Base-by-base conservation (phyloP, 2,888 invertebrate genomes). In the Pandemis cinnamomeana region DNA sequence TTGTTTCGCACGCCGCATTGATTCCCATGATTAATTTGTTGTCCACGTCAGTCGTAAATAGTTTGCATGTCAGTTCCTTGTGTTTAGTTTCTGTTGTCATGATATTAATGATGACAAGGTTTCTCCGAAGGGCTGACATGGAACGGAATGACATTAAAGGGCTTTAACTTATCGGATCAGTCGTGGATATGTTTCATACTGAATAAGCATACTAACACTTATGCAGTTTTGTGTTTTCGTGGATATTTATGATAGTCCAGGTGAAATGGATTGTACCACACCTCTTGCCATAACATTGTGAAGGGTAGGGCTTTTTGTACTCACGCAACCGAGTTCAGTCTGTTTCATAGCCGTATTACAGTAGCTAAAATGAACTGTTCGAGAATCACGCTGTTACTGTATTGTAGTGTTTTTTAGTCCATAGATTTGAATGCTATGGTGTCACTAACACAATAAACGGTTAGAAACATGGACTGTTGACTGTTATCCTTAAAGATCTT, bases 21-120 rank as follows among this genome's bases (percentile, higher is more conserved):
- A 76, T 77, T 79, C 78, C 71, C 77, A 77, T 78, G 75, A 76
- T 77, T 80, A 76, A 79, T 71, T 74, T 68, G 61, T 67, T 76
- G 71, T 72, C 77, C 78, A 78, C 76, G 77, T 77, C 63, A 77
- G 71, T 78, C 77, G 78, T 83, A 78, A 82, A 81, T 82, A 80
- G 78, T 75, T 77, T 77, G 77, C 79, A 79, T 78, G 81, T 82
- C 83, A 80, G 77, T 81, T 78, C 55, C 69, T 66, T 76, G 66
- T 66, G 70, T 74, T 66, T 36, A 66, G 66, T 66, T 70, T 60
- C 8, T 70, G 73, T 53, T 13, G 69, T 73, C 60, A 61, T 70
- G 69, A 73, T 51, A 60, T 70, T 51, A 70, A 70, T 66, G 58
- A 66, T 51, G 69, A 51, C 61, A 53, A 72, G 69, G 69, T 73